A percentile compares a stretch with the other conserved stretches of the same genome.
phyloP scores from a whole-genome alignment of 2,113 vertebrate species.

The Anhinga rufa region DNA sequence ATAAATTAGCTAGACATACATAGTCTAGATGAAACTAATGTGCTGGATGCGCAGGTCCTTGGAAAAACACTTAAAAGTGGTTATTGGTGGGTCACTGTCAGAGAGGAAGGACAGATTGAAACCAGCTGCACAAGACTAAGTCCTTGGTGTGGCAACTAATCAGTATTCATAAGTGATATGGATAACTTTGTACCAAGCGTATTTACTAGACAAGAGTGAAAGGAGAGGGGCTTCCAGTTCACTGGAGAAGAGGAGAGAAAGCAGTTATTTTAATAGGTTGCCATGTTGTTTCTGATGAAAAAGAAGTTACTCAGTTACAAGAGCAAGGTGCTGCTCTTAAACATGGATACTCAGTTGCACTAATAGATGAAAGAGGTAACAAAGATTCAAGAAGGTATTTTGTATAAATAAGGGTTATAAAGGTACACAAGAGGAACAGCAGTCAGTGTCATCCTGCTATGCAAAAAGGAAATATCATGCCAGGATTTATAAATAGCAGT shows the following conservation, averaged over 20 bases:
- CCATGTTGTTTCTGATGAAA: not conserved
- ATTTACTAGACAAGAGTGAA: not conserved
- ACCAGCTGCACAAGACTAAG: not conserved
- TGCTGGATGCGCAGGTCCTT: not conserved
- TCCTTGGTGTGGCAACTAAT: not conserved
- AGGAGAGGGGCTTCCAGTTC: not conserved
- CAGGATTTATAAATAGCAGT: not conserved
- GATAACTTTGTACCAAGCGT: not conserved
- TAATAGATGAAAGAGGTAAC: not conserved
- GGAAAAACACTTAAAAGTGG: not conserved
- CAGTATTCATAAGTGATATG: not conserved
- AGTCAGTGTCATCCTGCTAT: not conserved
- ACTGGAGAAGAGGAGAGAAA: not conserved
- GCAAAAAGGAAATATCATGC: not conserved
- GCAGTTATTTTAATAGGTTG: not conserved
- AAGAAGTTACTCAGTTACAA: not conserved
- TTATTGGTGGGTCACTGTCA: not conserved
- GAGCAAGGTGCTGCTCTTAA: not conserved
- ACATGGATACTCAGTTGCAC: not conserved
- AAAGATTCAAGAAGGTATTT: not conserved
- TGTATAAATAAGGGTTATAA: not conserved
- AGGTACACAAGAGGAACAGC: not conserved
- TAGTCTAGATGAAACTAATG: not conserved
- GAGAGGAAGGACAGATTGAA: not conserved
- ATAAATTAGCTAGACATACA: not conserved